Evolutionary conservation across 2,797 vertebrate genomes (phyloP), one percentile per base, ranked within the genome.

Genomic region (Chromobotia macracanthus): DNA sequence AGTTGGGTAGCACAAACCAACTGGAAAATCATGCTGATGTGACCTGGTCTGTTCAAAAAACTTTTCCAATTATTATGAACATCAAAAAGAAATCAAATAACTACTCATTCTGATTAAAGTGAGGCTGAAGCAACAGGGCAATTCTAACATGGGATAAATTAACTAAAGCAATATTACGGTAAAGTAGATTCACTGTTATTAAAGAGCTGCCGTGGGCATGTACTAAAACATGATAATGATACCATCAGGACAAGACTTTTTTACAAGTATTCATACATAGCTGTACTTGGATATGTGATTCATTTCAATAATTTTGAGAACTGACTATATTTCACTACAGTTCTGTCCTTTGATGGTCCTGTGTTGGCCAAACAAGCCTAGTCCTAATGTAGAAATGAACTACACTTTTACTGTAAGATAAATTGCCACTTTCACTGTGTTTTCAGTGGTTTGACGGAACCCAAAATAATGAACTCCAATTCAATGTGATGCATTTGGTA

Each of bases 401-500:
- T 46, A 44, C 16, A 75, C 61, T 73, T 25, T 73, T 23, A 58
- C 3, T 18, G 1, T 9, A 50, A 72, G 35, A 77, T 58, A 53
- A 38, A 72, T 64, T 38, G 38, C 38, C 38, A 38, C 38, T 38
- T 38, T 72, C 25, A 58, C 50, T n/a, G 31, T 51, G 64, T 70
- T 53, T 70, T 18, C 65, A 75, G 76, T 38, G 10, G 50, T 38
- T 72, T 41, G 70, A 72, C 53, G 61, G 63, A 51, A 55, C 44
- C 3, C 35, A 79, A 61, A 79, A 78, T 77, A 80, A 72, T 48
- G 5, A 75, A 73, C 44, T 19, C 55, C 28, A 6, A 70, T 6
- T n/a, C 76, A 75, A 53, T 65, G 68, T 74, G 69, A 81, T 72
- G 53, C 25, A 75, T 80, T 56, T 56, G 38, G 46, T 66, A 81